Percentiles rank a stretch among this genome's conserved stretches.
These are phyloP conservation scores for Aphelenchoides bicaudatus DNA, from an alignment of 2,888 invertebrate species.

Conservation along the genomic window DNA sequence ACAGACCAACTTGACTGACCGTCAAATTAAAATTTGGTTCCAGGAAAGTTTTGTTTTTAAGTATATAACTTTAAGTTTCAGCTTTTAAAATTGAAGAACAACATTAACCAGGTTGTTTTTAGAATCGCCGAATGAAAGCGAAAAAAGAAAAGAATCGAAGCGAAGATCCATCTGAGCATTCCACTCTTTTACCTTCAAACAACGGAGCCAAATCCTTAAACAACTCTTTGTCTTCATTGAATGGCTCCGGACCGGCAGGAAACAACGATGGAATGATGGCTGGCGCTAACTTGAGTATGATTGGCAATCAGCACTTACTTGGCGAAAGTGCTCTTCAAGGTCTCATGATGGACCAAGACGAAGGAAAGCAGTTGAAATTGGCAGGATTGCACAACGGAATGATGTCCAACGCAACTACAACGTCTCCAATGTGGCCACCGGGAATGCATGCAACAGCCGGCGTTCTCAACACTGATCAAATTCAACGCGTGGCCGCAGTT, in stretches of 20 bases:
- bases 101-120: too few species aligned
- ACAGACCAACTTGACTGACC: conserved; percentile 50
- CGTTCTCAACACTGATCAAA: too few species aligned
- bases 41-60: too few species aligned
- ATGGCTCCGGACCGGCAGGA: background rate
- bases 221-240: conserved; percentile 1
- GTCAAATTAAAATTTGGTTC: conserved; percentile 58
- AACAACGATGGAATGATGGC: background rate
- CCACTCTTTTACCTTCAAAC: conserved; percentile 26
- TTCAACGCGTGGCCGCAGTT: conserved; percentile 4
- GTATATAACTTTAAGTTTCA: too few species aligned
- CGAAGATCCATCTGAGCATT: conserved; percentile 30
- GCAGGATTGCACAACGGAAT: conserved; percentile 5
- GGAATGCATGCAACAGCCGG: too few species aligned
- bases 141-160: conserved; percentile 49
- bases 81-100: too few species aligned
- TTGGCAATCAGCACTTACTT: conserved; percentile 1
- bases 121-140: conserved; percentile 57
- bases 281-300: conserved; percentile 1
- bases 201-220: conserved; percentile 13
- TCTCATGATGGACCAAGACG: conserved; percentile 10
- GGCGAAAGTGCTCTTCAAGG: background rate
- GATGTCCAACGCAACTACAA: background rate
- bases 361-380: conserved; percentile 8
- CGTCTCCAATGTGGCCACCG: conserved; percentile 1